Conservation (phyloP, 23 tunicate genomes). For the Aplidium turbinatum region DNA sequence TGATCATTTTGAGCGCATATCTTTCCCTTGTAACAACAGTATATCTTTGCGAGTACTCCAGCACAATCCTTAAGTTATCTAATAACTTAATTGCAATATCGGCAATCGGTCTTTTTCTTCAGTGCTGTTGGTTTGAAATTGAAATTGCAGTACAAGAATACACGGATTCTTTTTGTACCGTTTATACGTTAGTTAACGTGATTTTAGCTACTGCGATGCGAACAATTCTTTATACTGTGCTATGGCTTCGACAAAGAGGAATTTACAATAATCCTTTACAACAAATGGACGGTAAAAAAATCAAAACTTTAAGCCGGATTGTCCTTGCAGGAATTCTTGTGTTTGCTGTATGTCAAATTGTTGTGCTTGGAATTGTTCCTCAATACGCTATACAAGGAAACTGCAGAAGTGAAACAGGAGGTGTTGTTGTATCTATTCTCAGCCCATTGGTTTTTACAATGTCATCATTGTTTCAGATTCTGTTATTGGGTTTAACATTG, state of each 20-base stretch:
- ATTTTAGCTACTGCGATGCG: constrained; percentile 25
- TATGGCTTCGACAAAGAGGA: constrained; percentile 48
- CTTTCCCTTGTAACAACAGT: no score
- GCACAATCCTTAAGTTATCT: no score
- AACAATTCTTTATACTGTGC: constrained; percentile 35
- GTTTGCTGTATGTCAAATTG: constrained; percentile 22
- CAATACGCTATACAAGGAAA: constrained; percentile 18
- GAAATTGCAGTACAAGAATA: constrained; percentile 17
- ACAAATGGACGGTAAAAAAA: constrained; percentile 9
- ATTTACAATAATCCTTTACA: constrained; percentile 38
- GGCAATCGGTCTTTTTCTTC: constrained; percentile 8
- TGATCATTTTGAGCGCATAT: no score
- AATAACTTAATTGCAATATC: no score
- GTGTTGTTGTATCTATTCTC: neutral
- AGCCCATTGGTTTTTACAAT: constrained; percentile 32
- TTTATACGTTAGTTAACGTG: constrained; percentile 34
- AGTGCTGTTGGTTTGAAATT: constrained; percentile 41
- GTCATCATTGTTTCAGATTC: constrained; percentile 43
- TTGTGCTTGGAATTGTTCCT: constrained; percentile 5
- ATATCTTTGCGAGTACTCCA: no score
- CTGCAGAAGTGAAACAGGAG: constrained; percentile 23
- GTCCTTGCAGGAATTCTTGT: constrained; percentile 38
- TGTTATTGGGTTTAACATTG: constrained; percentile 39
- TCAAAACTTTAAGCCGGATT: constrained; percentile 6
- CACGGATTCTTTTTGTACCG: constrained; percentile 33